phyloP scores from a whole-genome alignment of 2,797 vertebrate genomes.

The Sebastes paucispinis region DNA sequence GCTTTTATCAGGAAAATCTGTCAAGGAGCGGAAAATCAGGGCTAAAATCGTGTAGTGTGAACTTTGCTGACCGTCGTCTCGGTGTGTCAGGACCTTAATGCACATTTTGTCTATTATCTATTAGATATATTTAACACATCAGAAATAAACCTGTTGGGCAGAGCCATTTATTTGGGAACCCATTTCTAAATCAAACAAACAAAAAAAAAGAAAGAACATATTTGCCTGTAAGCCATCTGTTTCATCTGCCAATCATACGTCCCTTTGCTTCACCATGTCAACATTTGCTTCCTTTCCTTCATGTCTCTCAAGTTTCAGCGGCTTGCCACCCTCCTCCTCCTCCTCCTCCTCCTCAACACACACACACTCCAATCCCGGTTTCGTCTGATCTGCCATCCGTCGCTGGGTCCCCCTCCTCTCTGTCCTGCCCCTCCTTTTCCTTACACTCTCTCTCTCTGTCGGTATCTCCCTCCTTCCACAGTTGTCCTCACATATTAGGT shows the following conservation, averaged over 20 bases:
- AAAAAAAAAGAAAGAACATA: background rate
- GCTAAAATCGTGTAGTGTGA: too few species aligned
- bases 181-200: constrained; percentile 40
- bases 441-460: constrained; percentile 29
- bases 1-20: too few species aligned
- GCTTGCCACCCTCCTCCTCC: constrained; percentile 15
- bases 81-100: too few species aligned
- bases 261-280: constrained; percentile 29
- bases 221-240: constrained; percentile 18
- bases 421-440: constrained; percentile 42
- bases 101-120: background rate
- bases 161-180: background rate
- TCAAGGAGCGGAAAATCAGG: too few species aligned
- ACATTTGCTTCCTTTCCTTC: constrained; percentile 20
- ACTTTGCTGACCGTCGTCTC: too few species aligned
- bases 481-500: constrained; percentile 82
- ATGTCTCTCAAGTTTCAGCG: constrained; percentile 42
- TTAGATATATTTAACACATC: background rate
- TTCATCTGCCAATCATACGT: constrained; percentile 35
- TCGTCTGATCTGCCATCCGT: constrained; percentile 55
- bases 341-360: background rate
- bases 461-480: constrained; percentile 60
- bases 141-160: background rate
- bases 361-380: constrained; percentile 34
- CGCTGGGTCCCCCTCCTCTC: constrained; percentile 24